A percentile compares a stretch with the other conserved stretches of the same genome.
Evolutionary conservation across 1,140 invertebrate species (phyloP).

Genomic region (Heliconius hewitsoni): DNA sequence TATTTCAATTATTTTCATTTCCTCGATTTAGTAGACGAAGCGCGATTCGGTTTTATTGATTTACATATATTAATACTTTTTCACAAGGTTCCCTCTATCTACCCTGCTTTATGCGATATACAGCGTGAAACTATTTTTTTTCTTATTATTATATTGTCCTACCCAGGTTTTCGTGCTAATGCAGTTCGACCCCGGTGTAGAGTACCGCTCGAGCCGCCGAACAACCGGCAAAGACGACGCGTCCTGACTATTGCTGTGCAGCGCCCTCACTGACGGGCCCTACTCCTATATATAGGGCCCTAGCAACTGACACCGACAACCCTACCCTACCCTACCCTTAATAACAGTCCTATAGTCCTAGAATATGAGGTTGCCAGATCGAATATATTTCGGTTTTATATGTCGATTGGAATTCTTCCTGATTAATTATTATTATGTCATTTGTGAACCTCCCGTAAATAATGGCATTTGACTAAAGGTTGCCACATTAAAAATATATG

Average conservation of each 20-base stretch:
- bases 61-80: too few relatives aligned
- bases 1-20: too few relatives aligned
- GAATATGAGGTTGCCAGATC: conserved; percentile 19
- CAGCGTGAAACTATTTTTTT: background rate
- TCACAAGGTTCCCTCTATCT: too few relatives aligned
- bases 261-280: conserved; percentile 95
- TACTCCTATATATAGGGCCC: conserved; percentile 84
- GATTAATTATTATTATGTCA: background rate
- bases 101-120: too few relatives aligned
- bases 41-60: too few relatives aligned
- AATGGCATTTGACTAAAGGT: background rate
- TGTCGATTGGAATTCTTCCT: background rate
- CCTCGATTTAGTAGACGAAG: too few relatives aligned
- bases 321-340: conserved; percentile 20
- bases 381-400: background rate
- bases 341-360: background rate
- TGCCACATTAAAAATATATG: background rate
- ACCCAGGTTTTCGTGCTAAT: conserved; percentile 94
- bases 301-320: conserved; percentile 41
- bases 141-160: background rate
- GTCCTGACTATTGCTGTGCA: conserved; percentile 99
- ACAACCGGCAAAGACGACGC: conserved; percentile 92
- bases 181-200: conserved; percentile 97
- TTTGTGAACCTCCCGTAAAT: background rate
- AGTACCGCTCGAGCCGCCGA: conserved; percentile 94